Conservation (phyloP, 2,113 vertebrate species). For the Rhynchopsitta pachyrhyncha region DNA sequence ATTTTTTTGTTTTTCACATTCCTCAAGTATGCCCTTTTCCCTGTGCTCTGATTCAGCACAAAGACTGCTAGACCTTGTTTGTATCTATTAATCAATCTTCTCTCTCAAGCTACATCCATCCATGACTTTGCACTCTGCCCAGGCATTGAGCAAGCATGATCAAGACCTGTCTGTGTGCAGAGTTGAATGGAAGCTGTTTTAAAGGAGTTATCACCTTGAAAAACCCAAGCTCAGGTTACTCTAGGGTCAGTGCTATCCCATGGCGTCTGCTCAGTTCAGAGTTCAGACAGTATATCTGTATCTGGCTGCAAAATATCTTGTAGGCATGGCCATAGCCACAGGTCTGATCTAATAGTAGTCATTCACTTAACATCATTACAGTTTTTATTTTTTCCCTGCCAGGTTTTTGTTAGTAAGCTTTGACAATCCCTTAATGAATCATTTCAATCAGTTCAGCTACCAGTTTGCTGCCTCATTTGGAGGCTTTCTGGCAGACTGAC, state of each 20-base stretch:
- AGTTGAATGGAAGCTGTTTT: neutral
- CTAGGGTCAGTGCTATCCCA: neutral
- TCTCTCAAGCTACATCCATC: neutral
- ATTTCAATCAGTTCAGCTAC: neutral
- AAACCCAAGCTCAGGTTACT: conserved; percentile 9
- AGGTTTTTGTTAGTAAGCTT: neutral
- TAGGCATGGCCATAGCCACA: neutral
- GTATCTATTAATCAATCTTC: neutral
- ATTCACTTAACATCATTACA: neutral
- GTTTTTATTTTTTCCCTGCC: neutral
- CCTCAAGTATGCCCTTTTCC: neutral
- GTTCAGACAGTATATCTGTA: neutral
- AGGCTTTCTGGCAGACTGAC: neutral
- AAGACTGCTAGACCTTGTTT: neutral
- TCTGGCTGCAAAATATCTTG: neutral
- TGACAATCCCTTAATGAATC: neutral
- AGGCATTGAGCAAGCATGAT: neutral
- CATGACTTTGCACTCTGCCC: neutral
- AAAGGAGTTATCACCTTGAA: conserved; percentile 18
- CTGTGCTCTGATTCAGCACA: neutral
- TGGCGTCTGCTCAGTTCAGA: neutral
- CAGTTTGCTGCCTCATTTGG: neutral
- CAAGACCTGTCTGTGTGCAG: neutral
- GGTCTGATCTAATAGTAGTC: neutral
- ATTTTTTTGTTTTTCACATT: neutral